phyloP scores from a whole-genome alignment of 2,888 invertebrate genomes.

The Brachyopa scutellaris region DNA sequence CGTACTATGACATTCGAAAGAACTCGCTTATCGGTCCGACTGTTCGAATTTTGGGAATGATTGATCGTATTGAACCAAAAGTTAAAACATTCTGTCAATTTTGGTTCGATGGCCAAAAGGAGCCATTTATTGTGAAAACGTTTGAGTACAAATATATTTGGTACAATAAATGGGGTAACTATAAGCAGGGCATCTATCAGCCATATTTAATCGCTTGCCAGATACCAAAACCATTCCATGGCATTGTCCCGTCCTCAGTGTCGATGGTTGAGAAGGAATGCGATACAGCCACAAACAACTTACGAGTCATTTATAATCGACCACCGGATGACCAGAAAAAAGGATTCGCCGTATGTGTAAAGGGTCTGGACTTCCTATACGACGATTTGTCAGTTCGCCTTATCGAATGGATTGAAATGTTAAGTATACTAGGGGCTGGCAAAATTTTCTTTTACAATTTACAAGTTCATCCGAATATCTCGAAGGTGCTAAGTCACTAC shows the following conservation, averaged over 20 bases:
- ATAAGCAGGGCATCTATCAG: constrained; percentile 94
- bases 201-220: constrained; percentile 95
- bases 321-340: constrained; percentile 86
- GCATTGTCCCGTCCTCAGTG: constrained; percentile 90
- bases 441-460: constrained; percentile 95
- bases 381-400: constrained; percentile 94
- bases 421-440: constrained; percentile 93
- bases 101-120: constrained; percentile 93
- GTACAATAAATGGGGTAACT: constrained; percentile 97
- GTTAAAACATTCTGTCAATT: constrained; percentile 92
- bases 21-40: constrained; percentile 91
- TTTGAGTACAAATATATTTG: constrained; percentile 97
- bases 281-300: constrained; percentile 92
- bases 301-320: constrained; percentile 91
- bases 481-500: constrained; percentile 88
- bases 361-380: constrained; percentile 95
- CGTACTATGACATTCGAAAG: constrained; percentile 92
- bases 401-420: constrained; percentile 96
- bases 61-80: constrained; percentile 93
- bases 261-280: constrained; percentile 93
- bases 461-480: constrained; percentile 95
- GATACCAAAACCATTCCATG: constrained; percentile 88
- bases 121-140: constrained; percentile 90
- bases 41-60: constrained; percentile 93
- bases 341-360: constrained; percentile 95